phyloP scores from a whole-genome alignment of 2,113 vertebrate genomes.

The Castor canadensis region DNA sequence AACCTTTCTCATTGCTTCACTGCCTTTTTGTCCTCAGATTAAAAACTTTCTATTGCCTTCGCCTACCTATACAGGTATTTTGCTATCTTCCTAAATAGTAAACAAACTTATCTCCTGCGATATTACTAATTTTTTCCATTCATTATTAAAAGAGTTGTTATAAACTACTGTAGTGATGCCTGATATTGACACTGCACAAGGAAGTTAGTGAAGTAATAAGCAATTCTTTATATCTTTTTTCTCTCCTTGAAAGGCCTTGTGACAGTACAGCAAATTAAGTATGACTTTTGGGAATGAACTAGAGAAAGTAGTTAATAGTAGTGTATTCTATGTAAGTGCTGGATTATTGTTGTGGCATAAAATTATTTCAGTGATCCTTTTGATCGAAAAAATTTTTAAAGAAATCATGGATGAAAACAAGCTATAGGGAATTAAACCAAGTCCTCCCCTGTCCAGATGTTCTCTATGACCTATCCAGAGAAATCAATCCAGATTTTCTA shows the following conservation, averaged over 20 bases:
- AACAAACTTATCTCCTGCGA: slow-evolving; percentile 61
- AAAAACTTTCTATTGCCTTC: slow-evolving; percentile 58
- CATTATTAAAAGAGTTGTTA: slow-evolving; percentile 54
- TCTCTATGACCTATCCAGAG: not conserved
- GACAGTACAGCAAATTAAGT: slow-evolving; percentile 24
- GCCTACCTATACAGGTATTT: slow-evolving; percentile 21
- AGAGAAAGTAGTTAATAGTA: slow-evolving; percentile 42
- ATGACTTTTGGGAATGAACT: slow-evolving; percentile 44
- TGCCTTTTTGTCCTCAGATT: not conserved
- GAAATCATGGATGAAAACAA: slow-evolving; percentile 43
- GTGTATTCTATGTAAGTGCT: not conserved
- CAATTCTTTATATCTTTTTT: not conserved
- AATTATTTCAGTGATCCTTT: slow-evolving; percentile 25
- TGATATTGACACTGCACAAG: not conserved
- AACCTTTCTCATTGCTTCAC: not conserved
- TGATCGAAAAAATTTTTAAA: not conserved
- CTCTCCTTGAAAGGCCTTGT: not conserved
- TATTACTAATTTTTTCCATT: slow-evolving; percentile 36
- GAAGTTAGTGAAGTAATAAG: not conserved
- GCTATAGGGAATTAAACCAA: not conserved
- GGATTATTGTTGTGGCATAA: not conserved
- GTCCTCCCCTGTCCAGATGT: not conserved
- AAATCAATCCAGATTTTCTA: slow-evolving; percentile 13
- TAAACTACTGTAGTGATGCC: not conserved
- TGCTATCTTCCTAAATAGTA: slow-evolving; percentile 54